These are phyloP conservation scores for Desmophyllum pertusum DNA, from an alignment of 92 coral and sea anemone species.

Conservation along the genomic window DNA sequence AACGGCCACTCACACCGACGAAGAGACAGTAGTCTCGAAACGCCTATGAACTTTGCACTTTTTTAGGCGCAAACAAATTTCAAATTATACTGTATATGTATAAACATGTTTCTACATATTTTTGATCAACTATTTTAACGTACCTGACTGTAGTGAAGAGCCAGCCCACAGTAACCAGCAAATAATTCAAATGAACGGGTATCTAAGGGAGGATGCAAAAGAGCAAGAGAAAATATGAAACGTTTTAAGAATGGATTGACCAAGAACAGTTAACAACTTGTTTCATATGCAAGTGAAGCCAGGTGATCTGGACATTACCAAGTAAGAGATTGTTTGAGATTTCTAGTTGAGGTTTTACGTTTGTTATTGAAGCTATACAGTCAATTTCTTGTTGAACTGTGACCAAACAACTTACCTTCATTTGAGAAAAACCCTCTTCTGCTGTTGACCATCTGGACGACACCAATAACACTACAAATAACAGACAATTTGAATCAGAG, in stretches of 20 bases:
- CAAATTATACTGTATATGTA: too few species aligned
- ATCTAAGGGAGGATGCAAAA: conserved; percentile 41
- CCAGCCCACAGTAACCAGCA: conserved; percentile 97
- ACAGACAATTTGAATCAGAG: conserved; percentile 1
- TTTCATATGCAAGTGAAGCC: neutral
- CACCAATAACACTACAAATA: conserved; percentile 84
- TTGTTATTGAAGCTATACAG: neutral
- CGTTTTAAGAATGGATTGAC: neutral
- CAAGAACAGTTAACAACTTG: neutral
- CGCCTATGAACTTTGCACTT: too few species aligned
- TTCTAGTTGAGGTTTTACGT: neutral
- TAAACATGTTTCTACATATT: too few species aligned
- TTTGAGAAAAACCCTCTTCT: conserved; percentile 84
- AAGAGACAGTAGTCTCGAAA: too few species aligned
- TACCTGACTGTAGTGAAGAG: conserved; percentile 95
- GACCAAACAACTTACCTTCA: conserved; percentile 65
- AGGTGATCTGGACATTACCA: too few species aligned
- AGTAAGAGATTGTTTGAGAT: neutral
- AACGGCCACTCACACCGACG: too few species aligned
- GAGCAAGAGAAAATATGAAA: neutral
- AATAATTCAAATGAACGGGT: conserved; percentile 85
- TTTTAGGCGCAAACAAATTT: too few species aligned
- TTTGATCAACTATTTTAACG: too few species aligned
- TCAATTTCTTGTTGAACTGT: neutral
- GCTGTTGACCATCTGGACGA: conserved; percentile 91